These are phyloP conservation scores for Lipophrys pholis DNA, from an alignment of 2,113 vertebrate species.

Conservation along the genomic window DNA sequence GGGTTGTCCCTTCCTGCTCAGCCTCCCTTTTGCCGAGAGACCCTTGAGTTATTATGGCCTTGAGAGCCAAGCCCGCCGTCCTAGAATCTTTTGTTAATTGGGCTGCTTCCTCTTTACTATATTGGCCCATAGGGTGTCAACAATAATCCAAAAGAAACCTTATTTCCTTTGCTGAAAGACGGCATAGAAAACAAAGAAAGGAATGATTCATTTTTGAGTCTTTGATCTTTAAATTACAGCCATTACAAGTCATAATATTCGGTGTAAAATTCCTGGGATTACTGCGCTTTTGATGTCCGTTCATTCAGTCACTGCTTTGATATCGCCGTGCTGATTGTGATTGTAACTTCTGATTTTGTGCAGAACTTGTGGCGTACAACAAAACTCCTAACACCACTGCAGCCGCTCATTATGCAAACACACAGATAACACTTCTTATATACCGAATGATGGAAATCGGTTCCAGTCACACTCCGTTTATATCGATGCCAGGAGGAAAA, in stretches of 20 bases:
- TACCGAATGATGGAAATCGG: slow-evolving; percentile 31
- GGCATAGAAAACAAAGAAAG: slow-evolving; percentile 20
- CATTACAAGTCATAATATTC: slow-evolving; percentile 56
- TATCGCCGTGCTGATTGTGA: slow-evolving; percentile 34
- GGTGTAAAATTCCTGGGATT: slow-evolving; percentile 59
- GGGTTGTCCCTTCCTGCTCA: slow-evolving; percentile 32
- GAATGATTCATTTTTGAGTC: slow-evolving; percentile 46
- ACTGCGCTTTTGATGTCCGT: slow-evolving; percentile 44
- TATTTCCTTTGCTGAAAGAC: slow-evolving; percentile 18
- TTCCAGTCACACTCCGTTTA: slow-evolving; percentile 41
- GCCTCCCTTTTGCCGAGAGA: slow-evolving; percentile 28
- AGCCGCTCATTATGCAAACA: slow-evolving; percentile 41
- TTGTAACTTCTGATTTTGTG: slow-evolving; percentile 19
- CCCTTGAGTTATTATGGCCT: slow-evolving; percentile 49
- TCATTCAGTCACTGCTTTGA: slow-evolving; percentile 43
- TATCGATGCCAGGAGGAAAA: slow-evolving; percentile 52
- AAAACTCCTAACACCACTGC: not conserved
- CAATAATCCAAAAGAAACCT: slow-evolving; percentile 22
- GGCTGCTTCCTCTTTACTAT: slow-evolving; percentile 22
- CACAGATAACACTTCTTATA: slow-evolving; percentile 35
- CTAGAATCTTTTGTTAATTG: slow-evolving; percentile 57
- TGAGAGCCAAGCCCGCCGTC: slow-evolving; percentile 50
- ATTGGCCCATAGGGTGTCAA: slow-evolving; percentile 41
- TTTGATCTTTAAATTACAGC: slow-evolving; percentile 73
- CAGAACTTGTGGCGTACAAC: slow-evolving; percentile 26